Evolutionary conservation across 2,797 vertebrate species (phyloP), one percentile per base, ranked within the genome.

Genomic region (Clarias platycephalus): DNA sequence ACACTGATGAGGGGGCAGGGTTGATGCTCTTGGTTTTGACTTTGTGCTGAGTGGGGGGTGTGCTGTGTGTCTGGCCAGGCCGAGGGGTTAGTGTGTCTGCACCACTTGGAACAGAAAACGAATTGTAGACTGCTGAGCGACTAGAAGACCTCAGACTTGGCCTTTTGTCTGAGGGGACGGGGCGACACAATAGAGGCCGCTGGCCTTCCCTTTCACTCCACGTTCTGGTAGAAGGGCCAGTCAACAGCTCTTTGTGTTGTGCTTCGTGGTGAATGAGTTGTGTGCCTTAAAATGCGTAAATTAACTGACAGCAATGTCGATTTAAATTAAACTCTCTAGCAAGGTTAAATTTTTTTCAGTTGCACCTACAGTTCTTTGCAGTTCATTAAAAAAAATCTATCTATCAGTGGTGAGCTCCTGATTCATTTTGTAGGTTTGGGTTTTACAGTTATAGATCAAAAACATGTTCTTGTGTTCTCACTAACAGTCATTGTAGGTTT

Each of bases 211-310:
- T 85, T 80, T 84, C 72, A 79, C 31, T 16, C 31, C 55, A 53
- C 78, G 68, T 62, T 80, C 78, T 83, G 44, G 13, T 64, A 83
- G 84, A 85, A 64, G 28, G 68, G 31, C 84, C 83, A 76, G 85
- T 86, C 87, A 85, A 53, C 70, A 85, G 80, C 84, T 86, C 84
- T 86, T 85, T 88, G 72, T 85, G 66, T 83, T 26, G 22, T 64
- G 5, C 78, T 82, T 78, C 66, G 75, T 84, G 82, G 83, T 63
- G 55, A 49, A 80, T 71, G 67, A 67, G 85, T 60, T 24, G 63
- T 63, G 81, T 79, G 53, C 26, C 78, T 66, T 80, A 78, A 74
- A 72, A 67, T 63, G 44, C 4, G 3, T 2, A 79, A 37, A 79
- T 79, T 15, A 64, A 28, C 58, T 4, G 1, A 58, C 28, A 63